phyloP scores from a whole-genome alignment of 2,888 invertebrate genomes.

The Phania funesta region DNA sequence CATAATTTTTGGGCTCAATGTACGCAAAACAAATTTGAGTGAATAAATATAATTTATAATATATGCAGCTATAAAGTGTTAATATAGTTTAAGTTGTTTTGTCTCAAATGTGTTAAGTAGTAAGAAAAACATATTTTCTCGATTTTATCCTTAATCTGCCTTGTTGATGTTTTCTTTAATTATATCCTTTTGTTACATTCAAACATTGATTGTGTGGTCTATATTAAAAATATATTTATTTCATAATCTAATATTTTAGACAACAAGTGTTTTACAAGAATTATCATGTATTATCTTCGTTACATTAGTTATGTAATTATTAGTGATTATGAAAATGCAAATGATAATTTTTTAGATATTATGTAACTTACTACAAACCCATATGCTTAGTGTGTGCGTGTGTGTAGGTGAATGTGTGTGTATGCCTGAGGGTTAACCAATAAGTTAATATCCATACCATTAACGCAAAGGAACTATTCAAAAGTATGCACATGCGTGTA shows the following conservation, averaged over 20 bases:
- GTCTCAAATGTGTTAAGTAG: background rate
- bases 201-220: background rate
- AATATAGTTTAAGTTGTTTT: slow-evolving; percentile 35
- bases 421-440: background rate
- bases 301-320: slow-evolving; percentile 16
- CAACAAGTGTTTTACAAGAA: slow-evolving; percentile 14
- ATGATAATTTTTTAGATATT: slow-evolving; percentile 14
- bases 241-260: slow-evolving; percentile 2
- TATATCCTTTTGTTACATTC: background rate
- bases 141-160: slow-evolving; percentile 1
- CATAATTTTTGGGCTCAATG: no score
- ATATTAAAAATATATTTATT: background rate
- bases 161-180: background rate
- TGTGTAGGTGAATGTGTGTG: no score
- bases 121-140: background rate
- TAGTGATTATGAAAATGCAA: slow-evolving; percentile 17
- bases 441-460: background rate
- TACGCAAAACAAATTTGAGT: background rate
- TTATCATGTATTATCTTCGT: slow-evolving; percentile 3
- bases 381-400: no score
- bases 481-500: background rate
- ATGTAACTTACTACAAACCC: background rate
- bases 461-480: no score
- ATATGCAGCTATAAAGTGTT: slow-evolving; percentile 6
- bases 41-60: background rate